Percentiles rank a stretch among this genome's conserved stretches.
phyloP scores from a whole-genome alignment of 2,797 vertebrate species.

The Acipenser transmontanus region DNA sequence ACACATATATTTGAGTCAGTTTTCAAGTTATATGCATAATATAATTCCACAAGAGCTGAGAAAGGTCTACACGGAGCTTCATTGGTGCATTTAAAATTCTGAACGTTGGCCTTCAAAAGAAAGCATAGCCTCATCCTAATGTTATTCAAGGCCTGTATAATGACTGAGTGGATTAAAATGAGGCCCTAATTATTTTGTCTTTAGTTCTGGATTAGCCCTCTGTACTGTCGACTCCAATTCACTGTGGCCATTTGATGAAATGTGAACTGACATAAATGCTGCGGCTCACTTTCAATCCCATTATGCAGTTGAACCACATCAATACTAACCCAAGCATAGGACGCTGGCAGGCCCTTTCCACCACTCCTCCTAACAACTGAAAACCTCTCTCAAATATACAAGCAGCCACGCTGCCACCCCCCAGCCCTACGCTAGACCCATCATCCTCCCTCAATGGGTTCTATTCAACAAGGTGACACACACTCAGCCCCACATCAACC shows the following conservation, averaged over 20 bases:
- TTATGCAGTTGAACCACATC: slow-evolving; percentile 72
- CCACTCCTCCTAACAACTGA: slow-evolving; percentile 36
- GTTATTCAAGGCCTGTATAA: slow-evolving; percentile 60
- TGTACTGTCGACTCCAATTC: slow-evolving; percentile 68
- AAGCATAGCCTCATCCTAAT: slow-evolving; percentile 32
- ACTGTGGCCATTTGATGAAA: slow-evolving; percentile 68
- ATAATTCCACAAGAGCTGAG: too few species aligned
- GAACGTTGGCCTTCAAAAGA: slow-evolving; percentile 25
- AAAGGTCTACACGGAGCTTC: too few species aligned
- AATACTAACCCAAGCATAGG: slow-evolving; percentile 70
- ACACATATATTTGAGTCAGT: too few species aligned
- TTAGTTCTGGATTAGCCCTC: slow-evolving; percentile 78
- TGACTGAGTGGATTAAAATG: slow-evolving; percentile 77
- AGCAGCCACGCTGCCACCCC: slow-evolving; percentile 60
- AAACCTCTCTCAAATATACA: slow-evolving; percentile 57
- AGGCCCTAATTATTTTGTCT: slow-evolving; percentile 84
- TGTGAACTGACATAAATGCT: slow-evolving; percentile 86
- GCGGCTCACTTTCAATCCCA: slow-evolving; percentile 74
- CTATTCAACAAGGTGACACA: slow-evolving; percentile 69
- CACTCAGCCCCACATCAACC: slow-evolving; percentile 65
- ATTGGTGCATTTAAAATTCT: slow-evolving; percentile 34
- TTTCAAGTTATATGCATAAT: too few species aligned
- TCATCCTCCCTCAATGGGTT: slow-evolving; percentile 68
- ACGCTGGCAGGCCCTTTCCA: slow-evolving; percentile 69
- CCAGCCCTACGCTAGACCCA: slow-evolving; percentile 66